phyloP scores from a whole-genome alignment of 2,888 invertebrate genomes.

The Mayetiola destructor region DNA sequence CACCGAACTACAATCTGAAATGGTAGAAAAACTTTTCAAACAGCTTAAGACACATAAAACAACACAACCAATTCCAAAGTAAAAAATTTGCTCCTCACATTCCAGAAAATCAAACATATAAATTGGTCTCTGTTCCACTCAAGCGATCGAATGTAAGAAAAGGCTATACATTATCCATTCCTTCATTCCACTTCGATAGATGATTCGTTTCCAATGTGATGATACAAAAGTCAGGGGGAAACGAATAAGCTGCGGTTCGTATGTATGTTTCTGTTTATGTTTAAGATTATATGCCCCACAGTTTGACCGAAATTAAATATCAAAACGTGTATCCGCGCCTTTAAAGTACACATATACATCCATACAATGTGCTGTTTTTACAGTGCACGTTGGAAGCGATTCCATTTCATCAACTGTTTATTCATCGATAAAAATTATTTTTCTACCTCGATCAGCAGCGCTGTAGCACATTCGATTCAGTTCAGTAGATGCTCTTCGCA shows the following conservation, averaged over 20 bases:
- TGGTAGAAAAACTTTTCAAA: no score
- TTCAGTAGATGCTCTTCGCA: constrained; percentile 5
- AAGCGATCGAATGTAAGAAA: no score
- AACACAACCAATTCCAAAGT: neutral
- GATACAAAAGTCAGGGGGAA: constrained; percentile 13
- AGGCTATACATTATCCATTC: no score
- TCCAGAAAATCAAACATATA: neutral
- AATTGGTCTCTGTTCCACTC: neutral
- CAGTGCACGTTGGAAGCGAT: neutral
- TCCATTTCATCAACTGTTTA: neutral
- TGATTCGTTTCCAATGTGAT: neutral
- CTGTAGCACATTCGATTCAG: constrained; percentile 5
- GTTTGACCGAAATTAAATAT: neutral
- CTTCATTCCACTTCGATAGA: no score
- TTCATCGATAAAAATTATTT: neutral
- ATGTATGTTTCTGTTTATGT: constrained; percentile 1
- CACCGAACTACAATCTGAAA: neutral
- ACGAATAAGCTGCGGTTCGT: neutral
- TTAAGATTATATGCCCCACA: no score
- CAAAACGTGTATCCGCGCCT: constrained; percentile 7
- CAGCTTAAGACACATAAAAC: no score
- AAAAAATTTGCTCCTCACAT: neutral
- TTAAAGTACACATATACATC: neutral
- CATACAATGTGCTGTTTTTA: neutral
- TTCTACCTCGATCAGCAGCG: neutral